These are phyloP conservation scores for Meriones psammophilus DNA, from an alignment of 2,797 vertebrate genomes.

Conservation along the genomic window DNA sequence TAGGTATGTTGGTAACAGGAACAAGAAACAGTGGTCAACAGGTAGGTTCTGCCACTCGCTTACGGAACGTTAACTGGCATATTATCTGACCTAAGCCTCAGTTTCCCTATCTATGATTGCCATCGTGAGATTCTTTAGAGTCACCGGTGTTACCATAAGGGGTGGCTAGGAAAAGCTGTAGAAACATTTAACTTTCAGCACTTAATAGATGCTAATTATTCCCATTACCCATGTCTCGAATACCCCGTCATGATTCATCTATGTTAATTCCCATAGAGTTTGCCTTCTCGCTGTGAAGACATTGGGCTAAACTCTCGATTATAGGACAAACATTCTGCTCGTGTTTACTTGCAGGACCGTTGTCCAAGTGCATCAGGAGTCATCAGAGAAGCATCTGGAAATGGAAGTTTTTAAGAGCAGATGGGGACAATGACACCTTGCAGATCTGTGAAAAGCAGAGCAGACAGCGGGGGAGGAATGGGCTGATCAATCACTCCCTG, in stretches of 20 bases:
- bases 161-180: not conserved
- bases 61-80: not conserved
- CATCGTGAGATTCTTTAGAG: not conserved
- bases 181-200: slow-evolving; percentile 12
- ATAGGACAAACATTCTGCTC: slow-evolving; percentile 45
- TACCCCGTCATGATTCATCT: slow-evolving; percentile 11
- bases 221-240: slow-evolving; percentile 12
- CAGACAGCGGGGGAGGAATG: not conserved
- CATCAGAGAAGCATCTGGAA: slow-evolving; percentile 29
- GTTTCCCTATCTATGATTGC: slow-evolving; percentile 19
- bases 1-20: not conserved
- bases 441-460: not conserved
- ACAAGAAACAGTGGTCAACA: not conserved
- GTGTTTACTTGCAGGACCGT: slow-evolving; percentile 61
- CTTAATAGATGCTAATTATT: slow-evolving; percentile 43
- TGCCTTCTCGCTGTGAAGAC: slow-evolving; percentile 49
- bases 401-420: slow-evolving; percentile 47
- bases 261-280: slow-evolving; percentile 45
- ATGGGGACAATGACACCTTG: slow-evolving; percentile 6
- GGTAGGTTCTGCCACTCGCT: not conserved
- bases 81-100: not conserved
- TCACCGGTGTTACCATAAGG: not conserved
- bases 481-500: not conserved
- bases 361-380: not conserved
- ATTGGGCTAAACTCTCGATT: slow-evolving; percentile 45